phyloP scores from a whole-genome alignment of 2,797 vertebrate genomes.

The Clarias platycephalus region DNA sequence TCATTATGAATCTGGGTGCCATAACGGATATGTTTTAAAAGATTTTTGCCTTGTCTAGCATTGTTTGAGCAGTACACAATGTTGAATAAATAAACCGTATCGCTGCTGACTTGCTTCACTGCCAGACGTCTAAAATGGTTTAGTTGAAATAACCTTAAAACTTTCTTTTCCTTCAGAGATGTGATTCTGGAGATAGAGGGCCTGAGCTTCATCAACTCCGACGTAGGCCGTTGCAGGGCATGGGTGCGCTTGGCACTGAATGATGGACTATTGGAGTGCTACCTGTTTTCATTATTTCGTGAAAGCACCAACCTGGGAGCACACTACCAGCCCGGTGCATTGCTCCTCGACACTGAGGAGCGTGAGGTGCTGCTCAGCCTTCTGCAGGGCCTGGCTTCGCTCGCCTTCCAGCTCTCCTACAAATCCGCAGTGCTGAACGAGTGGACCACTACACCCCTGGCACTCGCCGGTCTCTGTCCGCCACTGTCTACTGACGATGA shows the following conservation, averaged over 20 bases:
- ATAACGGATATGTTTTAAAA: not conserved
- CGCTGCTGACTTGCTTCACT: not conserved
- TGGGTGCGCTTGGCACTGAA: constrained; percentile 94
- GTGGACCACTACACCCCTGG: constrained; percentile 91
- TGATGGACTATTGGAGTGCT: constrained; percentile 90
- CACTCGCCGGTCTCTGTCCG: constrained; percentile 89
- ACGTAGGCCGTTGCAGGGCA: constrained; percentile 90
- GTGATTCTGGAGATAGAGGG: constrained; percentile 87
- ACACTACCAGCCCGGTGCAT: constrained; percentile 83
- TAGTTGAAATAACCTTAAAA: not conserved
- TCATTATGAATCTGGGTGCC: not conserved
- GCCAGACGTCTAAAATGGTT: not conserved
- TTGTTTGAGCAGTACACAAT: not conserved
- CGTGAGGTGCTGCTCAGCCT: constrained; percentile 92
- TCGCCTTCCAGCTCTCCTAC: constrained; percentile 90
- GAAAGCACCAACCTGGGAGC: constrained; percentile 78
- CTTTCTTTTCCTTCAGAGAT: constrained; percentile 71
- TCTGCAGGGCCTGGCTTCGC: constrained; percentile 86
- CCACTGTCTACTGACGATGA: constrained; percentile 75
- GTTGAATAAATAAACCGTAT: not conserved
- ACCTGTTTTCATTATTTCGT: constrained; percentile 85
- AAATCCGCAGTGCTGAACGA: constrained; percentile 92
- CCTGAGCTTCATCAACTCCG: constrained; percentile 85
- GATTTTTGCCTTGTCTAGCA: not conserved
- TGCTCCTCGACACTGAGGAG: constrained; percentile 87